Conservation (phyloP, 2,797 vertebrate genomes). For the Tapera naevia region DNA sequence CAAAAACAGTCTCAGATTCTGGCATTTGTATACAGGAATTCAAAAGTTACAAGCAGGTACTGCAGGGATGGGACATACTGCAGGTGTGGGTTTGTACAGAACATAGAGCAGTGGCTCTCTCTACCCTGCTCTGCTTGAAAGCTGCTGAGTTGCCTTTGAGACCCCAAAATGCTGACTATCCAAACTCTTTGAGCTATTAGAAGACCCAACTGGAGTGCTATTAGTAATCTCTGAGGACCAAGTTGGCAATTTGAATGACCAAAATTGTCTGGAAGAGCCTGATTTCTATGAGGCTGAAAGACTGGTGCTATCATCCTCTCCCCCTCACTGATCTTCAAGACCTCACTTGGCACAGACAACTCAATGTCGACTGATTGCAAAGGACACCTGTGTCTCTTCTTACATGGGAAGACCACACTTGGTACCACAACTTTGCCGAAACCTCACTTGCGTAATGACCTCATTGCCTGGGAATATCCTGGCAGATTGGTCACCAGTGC, state of each 20-base stretch:
- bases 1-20: not conserved
- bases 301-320: not conserved
- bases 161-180: not conserved
- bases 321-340: not conserved
- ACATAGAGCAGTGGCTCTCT: not conserved
- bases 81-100: not conserved
- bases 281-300: not conserved
- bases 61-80: not conserved
- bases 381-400: not conserved
- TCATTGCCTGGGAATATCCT: not conserved
- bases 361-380: not conserved
- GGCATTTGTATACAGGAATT: not conserved
- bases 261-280: not conserved
- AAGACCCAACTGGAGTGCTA: not conserved
- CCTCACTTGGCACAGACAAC: not conserved
- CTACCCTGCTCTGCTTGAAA: not conserved
- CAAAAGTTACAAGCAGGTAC: not conserved
- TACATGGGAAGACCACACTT: not conserved
- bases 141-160: fast-evolving
- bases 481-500: not conserved
- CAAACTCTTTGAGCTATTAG: not conserved
- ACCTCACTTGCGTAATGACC: not conserved
- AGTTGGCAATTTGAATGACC: not conserved
- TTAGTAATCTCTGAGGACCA: not conserved
- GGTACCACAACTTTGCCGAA: not conserved